These are phyloP conservation scores for Andricus quercusramuli DNA, from an alignment of 2,888 invertebrate genomes.

Conservation along the genomic window DNA sequence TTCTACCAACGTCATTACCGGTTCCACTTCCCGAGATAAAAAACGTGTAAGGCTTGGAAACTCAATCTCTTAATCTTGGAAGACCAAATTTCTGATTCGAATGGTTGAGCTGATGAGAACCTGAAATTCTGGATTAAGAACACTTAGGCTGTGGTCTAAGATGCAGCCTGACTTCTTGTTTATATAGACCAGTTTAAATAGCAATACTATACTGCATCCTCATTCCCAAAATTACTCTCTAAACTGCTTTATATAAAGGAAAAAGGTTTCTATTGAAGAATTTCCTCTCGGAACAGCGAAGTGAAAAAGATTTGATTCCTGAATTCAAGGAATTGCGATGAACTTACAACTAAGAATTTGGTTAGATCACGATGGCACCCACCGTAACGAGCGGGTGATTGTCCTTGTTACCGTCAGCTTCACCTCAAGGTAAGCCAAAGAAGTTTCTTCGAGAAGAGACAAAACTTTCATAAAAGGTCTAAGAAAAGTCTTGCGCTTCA, in stretches of 20 bases:
- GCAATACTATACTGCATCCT: background rate
- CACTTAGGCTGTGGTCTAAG: too few species aligned
- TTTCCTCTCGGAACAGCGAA: background rate
- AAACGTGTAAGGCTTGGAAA: background rate
- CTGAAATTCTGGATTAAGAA: too few species aligned
- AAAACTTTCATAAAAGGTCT: constrained; percentile 1
- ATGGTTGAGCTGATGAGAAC: too few species aligned
- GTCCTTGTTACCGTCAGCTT: too few species aligned
- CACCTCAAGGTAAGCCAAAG: background rate
- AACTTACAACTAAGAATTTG: background rate
- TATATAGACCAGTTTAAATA: too few species aligned
- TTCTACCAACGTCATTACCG: background rate
- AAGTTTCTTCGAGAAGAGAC: background rate
- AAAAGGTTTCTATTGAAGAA: background rate
- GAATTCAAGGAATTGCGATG: background rate
- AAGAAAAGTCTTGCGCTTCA: constrained; percentile 14
- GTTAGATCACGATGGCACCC: background rate
- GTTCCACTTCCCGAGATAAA: background rate
- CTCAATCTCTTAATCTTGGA: background rate
- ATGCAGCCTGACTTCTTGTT: too few species aligned
- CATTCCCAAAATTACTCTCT: background rate
- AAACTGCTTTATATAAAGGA: background rate
- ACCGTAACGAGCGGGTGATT: background rate
- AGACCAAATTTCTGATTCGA: too few species aligned
- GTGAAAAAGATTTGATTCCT: background rate